Evolutionary conservation across 2,888 invertebrate genomes (phyloP).

Genomic region (Prosopocoilus inquinatus): DNA sequence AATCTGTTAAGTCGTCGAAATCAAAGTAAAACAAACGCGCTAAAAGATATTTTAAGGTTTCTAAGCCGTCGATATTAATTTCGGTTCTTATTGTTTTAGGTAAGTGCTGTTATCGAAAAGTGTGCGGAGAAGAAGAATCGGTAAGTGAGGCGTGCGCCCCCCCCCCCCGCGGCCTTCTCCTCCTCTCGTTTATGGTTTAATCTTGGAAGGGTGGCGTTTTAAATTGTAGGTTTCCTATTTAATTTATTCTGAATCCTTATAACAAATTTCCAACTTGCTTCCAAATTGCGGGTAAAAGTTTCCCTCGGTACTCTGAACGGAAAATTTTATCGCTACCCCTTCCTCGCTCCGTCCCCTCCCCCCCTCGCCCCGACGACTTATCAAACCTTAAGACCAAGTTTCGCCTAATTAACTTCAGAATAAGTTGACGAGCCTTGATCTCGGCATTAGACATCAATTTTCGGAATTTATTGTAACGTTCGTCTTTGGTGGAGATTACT

Average conservation of each 20-base stretch:
- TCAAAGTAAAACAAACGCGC: no score
- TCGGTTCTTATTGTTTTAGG: slow-evolving; percentile 23
- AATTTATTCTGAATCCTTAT: slow-evolving; percentile 46
- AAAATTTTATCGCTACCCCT: slow-evolving; percentile 42
- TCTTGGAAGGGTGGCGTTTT: slow-evolving; percentile 26
- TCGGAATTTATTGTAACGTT: no score
- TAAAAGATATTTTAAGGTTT: background rate
- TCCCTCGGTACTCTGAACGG: slow-evolving; percentile 25
- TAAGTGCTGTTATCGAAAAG: slow-evolving; percentile 21
- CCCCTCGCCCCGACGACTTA: slow-evolving; percentile 36
- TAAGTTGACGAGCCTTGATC: slow-evolving; percentile 39
- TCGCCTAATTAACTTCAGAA: slow-evolving; percentile 47
- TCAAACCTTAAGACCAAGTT: slow-evolving; percentile 43
- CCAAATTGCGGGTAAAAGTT: slow-evolving; percentile 47
- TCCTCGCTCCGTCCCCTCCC: slow-evolving; percentile 26
- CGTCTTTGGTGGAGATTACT: no score
- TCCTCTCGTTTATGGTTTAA: slow-evolving; percentile 24
- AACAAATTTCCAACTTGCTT: slow-evolving; percentile 45
- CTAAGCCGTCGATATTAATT: slow-evolving; percentile 20
- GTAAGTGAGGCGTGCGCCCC: slow-evolving; percentile 8
- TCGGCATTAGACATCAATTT: slow-evolving; percentile 21
- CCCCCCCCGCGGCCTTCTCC: no score
- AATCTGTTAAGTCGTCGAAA: no score
- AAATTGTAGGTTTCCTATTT: slow-evolving; percentile 35
- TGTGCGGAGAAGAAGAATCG: slow-evolving; percentile 12